Base-by-base conservation (phyloP, 2,113 vertebrate species). In the Trichomycterus rosablanca region DNA sequence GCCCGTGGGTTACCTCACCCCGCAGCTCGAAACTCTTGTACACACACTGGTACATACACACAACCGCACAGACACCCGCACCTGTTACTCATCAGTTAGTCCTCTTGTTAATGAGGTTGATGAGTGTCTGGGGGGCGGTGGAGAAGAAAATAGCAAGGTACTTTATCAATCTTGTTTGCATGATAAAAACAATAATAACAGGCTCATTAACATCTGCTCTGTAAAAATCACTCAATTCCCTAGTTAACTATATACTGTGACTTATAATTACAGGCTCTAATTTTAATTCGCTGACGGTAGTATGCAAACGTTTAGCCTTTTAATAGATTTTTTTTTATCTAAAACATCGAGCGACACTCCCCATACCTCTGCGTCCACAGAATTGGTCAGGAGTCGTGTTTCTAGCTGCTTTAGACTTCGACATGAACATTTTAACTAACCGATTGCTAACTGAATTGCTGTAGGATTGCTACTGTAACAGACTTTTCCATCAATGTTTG, bases 41-140 rank as follows among this genome's bases (percentile, higher is more conserved):
- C 16, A 7, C 22, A 15, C 53, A 20, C 34, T 14, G 14, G 42
- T 37, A 62, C 34, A 51, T 34, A 51, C 34, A 20, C 37, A 42
- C 35, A 53, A 12, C 18, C 2, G 28, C 8, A 51, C 19, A 39
- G 22, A 44, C 44, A 50, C 50, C 50, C 55, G 65, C 68, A 71
- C 68, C 63, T 71, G 57, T 65, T 70, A 65, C 63, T 65, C 68
- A 43, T 30, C 62, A 60, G 62, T 60, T 55, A 56, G 49, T 65
- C 50, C 54, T 53, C 35, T 54, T 66, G 24, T 58, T 65, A 59
- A 32, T 35, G 56, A 49, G 39, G 43, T 52, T 66, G 62, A 65
- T 60, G 49, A 65, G 62, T 37, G 49, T 54, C 56, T 55, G 57
- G 49, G 60, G 62, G 62, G 43, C 35, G 19, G 46, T 10, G 16